phyloP scores from a whole-genome alignment of 1,140 invertebrate species.

The Leptestheria dahalacensis region DNA sequence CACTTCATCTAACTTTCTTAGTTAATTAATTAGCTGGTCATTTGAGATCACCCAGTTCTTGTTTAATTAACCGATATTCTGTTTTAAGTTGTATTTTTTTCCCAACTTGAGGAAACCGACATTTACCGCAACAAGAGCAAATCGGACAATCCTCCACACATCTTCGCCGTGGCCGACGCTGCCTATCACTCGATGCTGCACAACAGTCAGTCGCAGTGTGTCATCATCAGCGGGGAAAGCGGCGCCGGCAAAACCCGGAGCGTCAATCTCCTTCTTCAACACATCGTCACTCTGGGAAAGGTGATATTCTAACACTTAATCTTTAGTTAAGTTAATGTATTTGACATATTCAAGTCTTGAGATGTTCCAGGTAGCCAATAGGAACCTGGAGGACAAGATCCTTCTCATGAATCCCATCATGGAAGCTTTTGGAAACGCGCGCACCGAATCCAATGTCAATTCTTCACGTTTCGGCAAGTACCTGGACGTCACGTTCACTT shows the following conservation, averaged over 20 bases:
- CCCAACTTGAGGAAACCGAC: constrained; percentile 5
- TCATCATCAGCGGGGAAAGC: constrained; percentile 77
- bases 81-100: not conserved
- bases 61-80: too few relatives aligned
- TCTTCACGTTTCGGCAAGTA: constrained; percentile 72
- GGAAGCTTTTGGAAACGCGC: constrained; percentile 74
- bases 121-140: constrained; percentile 47
- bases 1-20: too few relatives aligned
- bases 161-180: constrained; percentile 68
- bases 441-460: constrained; percentile 63
- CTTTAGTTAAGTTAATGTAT: not conserved
- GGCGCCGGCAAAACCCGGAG: constrained; percentile 79
- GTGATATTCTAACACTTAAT: constrained; percentile 24
- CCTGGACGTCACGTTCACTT: constrained; percentile 61
- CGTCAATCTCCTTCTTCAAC: constrained; percentile 61
- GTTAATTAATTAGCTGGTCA: not conserved
- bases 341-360: not conserved
- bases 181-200: constrained; percentile 68
- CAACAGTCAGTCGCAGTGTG: constrained; percentile 58
- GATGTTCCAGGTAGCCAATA: constrained; percentile 44
- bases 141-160: constrained; percentile 64
- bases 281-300: constrained; percentile 62
- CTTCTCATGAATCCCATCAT: constrained; percentile 68
- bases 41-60: not conserved
- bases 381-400: constrained; percentile 62